Conservation (phyloP, 1,140 invertebrate genomes). For the Dendroctonus valens region DNA sequence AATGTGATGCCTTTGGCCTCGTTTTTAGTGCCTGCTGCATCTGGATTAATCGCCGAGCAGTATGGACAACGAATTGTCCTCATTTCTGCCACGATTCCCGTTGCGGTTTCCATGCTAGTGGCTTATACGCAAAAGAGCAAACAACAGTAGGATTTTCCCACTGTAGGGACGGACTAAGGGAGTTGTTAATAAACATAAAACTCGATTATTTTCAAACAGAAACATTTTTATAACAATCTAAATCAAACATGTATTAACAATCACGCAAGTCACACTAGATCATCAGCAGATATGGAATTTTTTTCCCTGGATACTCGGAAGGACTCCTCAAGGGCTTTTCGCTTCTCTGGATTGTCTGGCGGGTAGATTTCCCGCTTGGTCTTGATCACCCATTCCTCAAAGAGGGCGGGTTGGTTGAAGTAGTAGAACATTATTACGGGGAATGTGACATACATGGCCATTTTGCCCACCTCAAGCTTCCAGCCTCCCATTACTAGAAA, state of each 20-base stretch:
- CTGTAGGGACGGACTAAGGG: no score
- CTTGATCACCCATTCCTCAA: slow-evolving; percentile 75
- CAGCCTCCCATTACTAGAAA: slow-evolving; percentile 66
- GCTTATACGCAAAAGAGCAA: background rate
- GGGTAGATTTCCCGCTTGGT: slow-evolving; percentile 68
- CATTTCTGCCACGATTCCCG: slow-evolving; percentile 20
- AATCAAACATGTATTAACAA: slow-evolving; percentile 46
- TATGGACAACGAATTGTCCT: slow-evolving; percentile 16
- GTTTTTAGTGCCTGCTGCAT: slow-evolving; percentile 27
- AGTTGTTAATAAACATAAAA: no score
- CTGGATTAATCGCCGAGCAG: slow-evolving; percentile 30
- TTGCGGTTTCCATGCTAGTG: slow-evolving; percentile 11
- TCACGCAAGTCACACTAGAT: no score
- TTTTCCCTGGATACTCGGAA: slow-evolving; percentile 58
- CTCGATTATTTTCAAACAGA: background rate
- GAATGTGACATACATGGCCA: slow-evolving; percentile 83
- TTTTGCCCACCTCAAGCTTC: slow-evolving; percentile 76
- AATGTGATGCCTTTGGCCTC: slow-evolving; percentile 15
- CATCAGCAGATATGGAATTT: slow-evolving; percentile 50
- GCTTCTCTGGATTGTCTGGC: slow-evolving; percentile 61
- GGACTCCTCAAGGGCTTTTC: slow-evolving; percentile 58
- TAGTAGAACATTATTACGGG: slow-evolving; percentile 80
- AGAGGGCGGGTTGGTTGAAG: slow-evolving; percentile 81
- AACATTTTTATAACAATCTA: slow-evolving; percentile 39
- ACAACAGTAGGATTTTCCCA: no score